Percentiles rank a stretch among this genome's conserved stretches.
Evolutionary conservation across 2,888 invertebrate species (phyloP).

Genomic region (Antheraea assamensis): DNA sequence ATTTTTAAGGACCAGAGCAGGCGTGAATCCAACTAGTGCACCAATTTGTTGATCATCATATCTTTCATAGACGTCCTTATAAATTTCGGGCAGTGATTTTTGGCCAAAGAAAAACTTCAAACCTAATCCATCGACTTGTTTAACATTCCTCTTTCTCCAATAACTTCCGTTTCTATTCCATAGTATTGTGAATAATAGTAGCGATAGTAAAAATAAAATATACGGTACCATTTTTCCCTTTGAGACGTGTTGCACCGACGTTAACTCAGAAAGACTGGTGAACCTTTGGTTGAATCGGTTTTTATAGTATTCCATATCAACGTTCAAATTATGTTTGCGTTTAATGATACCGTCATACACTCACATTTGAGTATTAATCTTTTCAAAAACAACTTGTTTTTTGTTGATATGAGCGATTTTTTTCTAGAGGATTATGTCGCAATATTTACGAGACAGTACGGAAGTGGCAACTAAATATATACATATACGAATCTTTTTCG

Average conservation of each 20-base stretch:
- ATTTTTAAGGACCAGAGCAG: constrained; percentile 51
- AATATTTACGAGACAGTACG: not conserved
- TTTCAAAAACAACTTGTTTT: not conserved
- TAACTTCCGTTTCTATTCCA: constrained; percentile 43
- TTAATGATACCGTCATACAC: not conserved
- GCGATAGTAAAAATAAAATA: constrained; percentile 33
- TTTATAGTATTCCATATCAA: not conserved
- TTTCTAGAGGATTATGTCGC: not conserved
- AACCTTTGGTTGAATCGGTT: not conserved
- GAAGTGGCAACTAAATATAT: not conserved
- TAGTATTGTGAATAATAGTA: constrained; percentile 32
- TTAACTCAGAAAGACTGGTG: not conserved
- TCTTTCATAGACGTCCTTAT: constrained; percentile 52
- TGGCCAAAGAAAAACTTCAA: constrained; percentile 50
- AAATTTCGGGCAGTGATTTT: constrained; percentile 51
- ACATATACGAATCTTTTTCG: too few species aligned
- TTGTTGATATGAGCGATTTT: not conserved
- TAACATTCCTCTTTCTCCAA: constrained; percentile 56
- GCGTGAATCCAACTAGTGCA: constrained; percentile 43
- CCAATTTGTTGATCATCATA: constrained; percentile 49
- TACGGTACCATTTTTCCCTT: constrained; percentile 35
- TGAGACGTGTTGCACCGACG: not conserved
- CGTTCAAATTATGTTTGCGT: not conserved
- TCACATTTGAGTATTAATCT: not conserved
- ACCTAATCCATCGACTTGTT: constrained; percentile 42